Base-by-base conservation (phyloP, 2,797 vertebrate genomes). In the Gadopsis marmoratus region DNA sequence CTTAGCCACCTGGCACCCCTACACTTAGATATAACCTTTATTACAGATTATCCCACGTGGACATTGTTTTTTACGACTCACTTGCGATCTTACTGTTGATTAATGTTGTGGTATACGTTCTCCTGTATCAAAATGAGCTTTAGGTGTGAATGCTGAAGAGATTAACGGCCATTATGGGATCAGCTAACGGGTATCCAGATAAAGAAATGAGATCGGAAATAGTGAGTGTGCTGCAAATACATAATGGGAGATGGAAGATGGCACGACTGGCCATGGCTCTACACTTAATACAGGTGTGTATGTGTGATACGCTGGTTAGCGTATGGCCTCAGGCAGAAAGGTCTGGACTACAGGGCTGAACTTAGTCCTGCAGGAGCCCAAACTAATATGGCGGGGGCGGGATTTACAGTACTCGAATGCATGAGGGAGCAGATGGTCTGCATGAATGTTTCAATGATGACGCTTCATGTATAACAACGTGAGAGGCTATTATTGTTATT, bases 91-190 rank as follows among this genome's bases (percentile, higher is more conserved):
- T 54, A 17, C 48, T 62, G 64, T 71, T 71, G 47, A 82, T 68
- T 77, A 13, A 62, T 45, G n/a, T 73, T 35, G 19, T 31, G n/a
- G 13, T 8, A 4, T 1, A 9, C 8, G 12, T 50, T 67, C 65
- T 79, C 2, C 10, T 21, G 5, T 33, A 11, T 69, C 17, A 50
- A 47, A 73, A 69, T 70, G 17, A 62, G 39, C 37, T 59, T 73
- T 80, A 61, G 35, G 17, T 33, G 47, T 65, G 68, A 47, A 41
- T 53, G 19, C 53, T 10, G 51, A 7, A 48, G 53, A 78, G 58
- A 81, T 75, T 23, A 77, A 64, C 56, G 41, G 48, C 41, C 35
- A 65, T 82, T 67, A 60, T 64, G 76, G 56, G 62, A 76, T 39
- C 48, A 58, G 58, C 67, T 23, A 23, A 67, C 3, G 0, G 13